Conservation (phyloP, 2,797 vertebrate species). For the Tenualosa ilisha region DNA sequence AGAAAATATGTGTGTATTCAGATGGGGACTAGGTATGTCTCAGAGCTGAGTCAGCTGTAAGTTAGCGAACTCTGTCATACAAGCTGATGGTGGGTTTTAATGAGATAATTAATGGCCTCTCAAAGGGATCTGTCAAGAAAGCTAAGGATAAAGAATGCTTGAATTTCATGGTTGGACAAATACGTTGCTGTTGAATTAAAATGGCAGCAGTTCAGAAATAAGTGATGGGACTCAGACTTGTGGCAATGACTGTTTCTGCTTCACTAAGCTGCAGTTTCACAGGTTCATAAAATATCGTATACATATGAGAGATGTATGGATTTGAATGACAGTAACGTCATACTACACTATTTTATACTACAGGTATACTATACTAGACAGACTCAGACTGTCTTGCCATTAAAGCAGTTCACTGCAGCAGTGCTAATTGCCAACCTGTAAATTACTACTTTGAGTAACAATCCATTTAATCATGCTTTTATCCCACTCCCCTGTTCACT, state of each 20-base stretch:
- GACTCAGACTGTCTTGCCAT: neutral
- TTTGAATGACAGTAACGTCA: neutral
- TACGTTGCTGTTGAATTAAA: neutral
- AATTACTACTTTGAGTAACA: neutral
- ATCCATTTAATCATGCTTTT: neutral
- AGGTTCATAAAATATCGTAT: too few relatives aligned
- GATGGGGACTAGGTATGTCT: too few relatives aligned
- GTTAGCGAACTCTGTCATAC: too few relatives aligned
- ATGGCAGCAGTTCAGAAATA: neutral
- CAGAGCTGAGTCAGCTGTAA: too few relatives aligned
- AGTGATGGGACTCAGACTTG: neutral
- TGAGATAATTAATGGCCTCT: neutral
- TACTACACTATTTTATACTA: neutral
- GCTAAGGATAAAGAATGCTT: neutral
- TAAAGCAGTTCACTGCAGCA: neutral
- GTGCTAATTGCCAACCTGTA: neutral
- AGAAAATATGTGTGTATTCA: too few relatives aligned
- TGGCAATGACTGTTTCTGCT: neutral
- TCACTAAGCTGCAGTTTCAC: neutral
- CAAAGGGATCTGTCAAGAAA: neutral
- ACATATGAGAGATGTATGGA: too few relatives aligned
- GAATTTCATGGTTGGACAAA: neutral
- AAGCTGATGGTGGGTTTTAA: neutral
- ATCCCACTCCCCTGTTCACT: neutral
- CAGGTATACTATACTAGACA: too few relatives aligned